Base-by-base conservation (phyloP, 2,888 invertebrate species). In the Hesperia comma region DNA sequence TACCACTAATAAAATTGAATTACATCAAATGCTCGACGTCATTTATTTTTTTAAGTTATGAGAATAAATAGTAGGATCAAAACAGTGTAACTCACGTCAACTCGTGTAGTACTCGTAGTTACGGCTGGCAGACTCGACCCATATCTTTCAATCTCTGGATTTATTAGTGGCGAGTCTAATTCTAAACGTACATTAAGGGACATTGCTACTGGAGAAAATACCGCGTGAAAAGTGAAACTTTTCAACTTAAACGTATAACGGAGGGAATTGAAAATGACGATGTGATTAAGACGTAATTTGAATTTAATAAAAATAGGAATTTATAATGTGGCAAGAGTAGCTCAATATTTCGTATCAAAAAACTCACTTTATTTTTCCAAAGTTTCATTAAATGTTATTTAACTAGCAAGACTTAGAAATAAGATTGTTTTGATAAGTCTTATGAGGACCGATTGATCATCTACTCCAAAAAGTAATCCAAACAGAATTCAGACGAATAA, bases 131-230 rank as follows among this genome's bases (percentile, higher is more conserved):
- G 60, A 56, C 37, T 51, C 71, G 71, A 70, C 71, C 70, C 68
- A 73, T 69, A 73, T 75, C 70, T 72, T 69, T 71, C 71, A 69
- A 75, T 75, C 74, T 71, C 63, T 43, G 68, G 69, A 72, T 73
- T 70, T 71, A 74, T 70, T 70, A 46, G 49, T 26, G 54, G 60
- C 54, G 41, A 41, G 41, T 58, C 58, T 58, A 64, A 64, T 64
- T 53, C 51, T 21, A 19, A 32, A 40, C 40, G 21, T 14, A 54
- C 49, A 32, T 53, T 19, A 43, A n/a, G 57, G 41, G 41, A 58
- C 51, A 64, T 58, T 41, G 46, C 43, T 21, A 21, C 43, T 19
- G 41, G 17, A 43, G 46, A 56, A 63, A 63, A 26, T 53, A 21
- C 21, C 49, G n/a, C 15, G 17, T 33, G 46, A 19, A 33, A 49